phyloP scores from a whole-genome alignment of 92 coral and sea anemone genomes.

The Virgularia gustaviana region DNA sequence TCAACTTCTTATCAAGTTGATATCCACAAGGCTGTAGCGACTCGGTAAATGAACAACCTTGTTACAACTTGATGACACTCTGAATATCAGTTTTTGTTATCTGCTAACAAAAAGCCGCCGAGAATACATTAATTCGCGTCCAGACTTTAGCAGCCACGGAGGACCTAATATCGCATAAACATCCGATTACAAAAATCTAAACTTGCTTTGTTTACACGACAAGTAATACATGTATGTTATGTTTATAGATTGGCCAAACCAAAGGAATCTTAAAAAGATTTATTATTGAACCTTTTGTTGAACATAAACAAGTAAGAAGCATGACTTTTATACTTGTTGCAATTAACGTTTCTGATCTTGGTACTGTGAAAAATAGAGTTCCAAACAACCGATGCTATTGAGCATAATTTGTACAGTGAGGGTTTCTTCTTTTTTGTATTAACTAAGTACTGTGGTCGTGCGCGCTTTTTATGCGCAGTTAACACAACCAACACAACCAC shows the following conservation, averaged over 20 bases:
- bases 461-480: too few species aligned
- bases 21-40: too few species aligned
- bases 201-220: neutral
- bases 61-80: neutral
- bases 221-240: neutral
- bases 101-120: too few species aligned
- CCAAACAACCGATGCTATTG: neutral
- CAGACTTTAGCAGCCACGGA: too few species aligned
- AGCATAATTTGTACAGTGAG: neutral
- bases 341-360: neutral
- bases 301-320: conserved; percentile 84
- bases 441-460: neutral
- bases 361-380: neutral
- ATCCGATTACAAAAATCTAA: too few species aligned
- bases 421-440: neutral
- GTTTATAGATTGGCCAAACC: conserved; percentile 79
- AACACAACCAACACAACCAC: too few species aligned
- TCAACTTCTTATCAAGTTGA: too few species aligned
- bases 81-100: neutral
- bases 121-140: too few species aligned
- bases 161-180: too few species aligned
- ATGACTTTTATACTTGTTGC: too few species aligned
- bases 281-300: conserved; percentile 87
- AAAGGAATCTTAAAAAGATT: conserved; percentile 85
- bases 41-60: neutral